A percentile compares a stretch with the other conserved stretches of the same genome.
Conservation (phyloP, 2,797 vertebrate genomes). For the Trachurus trachurus region DNA sequence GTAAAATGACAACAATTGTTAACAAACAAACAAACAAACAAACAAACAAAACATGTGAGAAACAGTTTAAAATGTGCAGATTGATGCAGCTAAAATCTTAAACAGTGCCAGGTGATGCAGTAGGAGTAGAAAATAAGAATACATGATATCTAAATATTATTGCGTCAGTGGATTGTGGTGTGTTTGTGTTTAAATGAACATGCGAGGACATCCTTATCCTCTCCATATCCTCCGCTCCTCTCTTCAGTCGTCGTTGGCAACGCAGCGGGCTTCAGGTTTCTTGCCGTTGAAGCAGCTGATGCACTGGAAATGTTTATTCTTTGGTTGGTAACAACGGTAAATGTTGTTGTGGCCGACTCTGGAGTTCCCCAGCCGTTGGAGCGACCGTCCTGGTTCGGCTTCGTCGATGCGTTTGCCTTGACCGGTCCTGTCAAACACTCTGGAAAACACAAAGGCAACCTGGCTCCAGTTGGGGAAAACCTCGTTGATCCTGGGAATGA, state of each 20-base stretch:
- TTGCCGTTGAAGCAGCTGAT: not conserved
- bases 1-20: no score
- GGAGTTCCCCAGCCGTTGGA: not conserved
- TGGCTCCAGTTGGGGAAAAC: not conserved
- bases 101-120: no score
- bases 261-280: not conserved
- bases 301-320: not conserved
- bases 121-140: no score
- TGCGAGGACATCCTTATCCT: no score
- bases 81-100: no score
- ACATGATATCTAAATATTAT: no score
- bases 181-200: no score
- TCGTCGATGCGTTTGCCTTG: not conserved
- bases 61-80: no score
- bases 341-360: not conserved
- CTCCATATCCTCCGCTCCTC: no score
- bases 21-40: no score
- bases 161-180: no score
- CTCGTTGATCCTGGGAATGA: not conserved
- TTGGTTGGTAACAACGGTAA: constrained; percentile 1
- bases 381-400: not conserved
- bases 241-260: not conserved
- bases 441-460: constrained; percentile 4
- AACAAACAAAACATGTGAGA: no score
- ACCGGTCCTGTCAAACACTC: not conserved